phyloP scores from a whole-genome alignment of 1,140 invertebrate species.

The Brachionus rubens region DNA sequence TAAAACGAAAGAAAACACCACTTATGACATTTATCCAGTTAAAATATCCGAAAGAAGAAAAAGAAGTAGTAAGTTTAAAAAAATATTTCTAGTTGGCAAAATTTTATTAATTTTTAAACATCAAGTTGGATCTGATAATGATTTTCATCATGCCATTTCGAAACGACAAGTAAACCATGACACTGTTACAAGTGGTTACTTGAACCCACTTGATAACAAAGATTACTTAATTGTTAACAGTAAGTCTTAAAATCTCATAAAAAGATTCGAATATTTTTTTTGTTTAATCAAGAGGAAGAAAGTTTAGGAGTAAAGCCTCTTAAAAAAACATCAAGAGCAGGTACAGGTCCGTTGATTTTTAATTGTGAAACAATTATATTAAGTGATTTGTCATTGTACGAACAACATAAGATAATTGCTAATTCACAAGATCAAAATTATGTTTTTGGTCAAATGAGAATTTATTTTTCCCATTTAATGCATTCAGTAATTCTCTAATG shows the following conservation, averaged over 20 bases:
- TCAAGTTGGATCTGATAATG: background rate
- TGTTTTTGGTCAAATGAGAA: slow-evolving; percentile 13
- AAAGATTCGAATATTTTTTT: no score
- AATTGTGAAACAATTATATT: slow-evolving; percentile 22
- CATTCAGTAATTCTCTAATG: background rate
- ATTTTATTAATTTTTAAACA: background rate
- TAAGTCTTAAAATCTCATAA: background rate
- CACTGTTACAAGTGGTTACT: background rate
- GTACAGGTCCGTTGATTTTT: background rate
- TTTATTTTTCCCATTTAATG: slow-evolving; percentile 12
- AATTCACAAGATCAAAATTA: background rate
- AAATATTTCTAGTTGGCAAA: background rate
- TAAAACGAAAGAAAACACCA: background rate
- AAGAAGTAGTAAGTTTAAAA: background rate
- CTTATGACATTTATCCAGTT: slow-evolving; percentile 12
- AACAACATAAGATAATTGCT: background rate
- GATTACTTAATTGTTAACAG: background rate
- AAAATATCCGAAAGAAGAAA: background rate
- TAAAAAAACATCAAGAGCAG: background rate
- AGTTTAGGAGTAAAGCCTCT: no score
- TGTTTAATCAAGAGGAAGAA: no score
- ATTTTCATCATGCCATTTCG: slow-evolving; percentile 2
- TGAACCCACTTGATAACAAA: background rate
- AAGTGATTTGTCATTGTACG: background rate
- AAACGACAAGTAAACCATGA: background rate